Conservation (phyloP, 2,888 invertebrate genomes). For the Dynastes hyllus region DNA sequence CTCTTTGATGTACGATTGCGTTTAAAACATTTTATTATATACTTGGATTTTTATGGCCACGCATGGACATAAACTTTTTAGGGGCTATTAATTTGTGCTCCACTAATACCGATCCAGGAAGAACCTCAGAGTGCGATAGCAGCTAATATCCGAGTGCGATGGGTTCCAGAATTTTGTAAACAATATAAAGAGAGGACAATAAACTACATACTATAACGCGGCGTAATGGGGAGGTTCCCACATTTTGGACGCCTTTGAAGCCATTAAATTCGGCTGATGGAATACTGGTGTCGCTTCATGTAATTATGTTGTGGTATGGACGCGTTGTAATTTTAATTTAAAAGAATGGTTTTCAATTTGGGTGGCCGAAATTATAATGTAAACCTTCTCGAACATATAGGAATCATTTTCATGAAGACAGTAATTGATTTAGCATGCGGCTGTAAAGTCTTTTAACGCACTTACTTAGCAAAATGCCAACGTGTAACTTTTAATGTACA, state of each 20-base stretch:
- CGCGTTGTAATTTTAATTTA: constrained; percentile 3
- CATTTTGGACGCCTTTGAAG: constrained; percentile 12
- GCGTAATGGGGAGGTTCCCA: background rate
- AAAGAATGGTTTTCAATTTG: no score
- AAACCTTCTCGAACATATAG: no score
- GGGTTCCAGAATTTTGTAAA: constrained; percentile 40
- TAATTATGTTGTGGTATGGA: background rate
- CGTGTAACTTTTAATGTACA: no score
- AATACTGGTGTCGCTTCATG: background rate
- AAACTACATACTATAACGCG: constrained; percentile 15
- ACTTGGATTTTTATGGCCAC: constrained; percentile 51
- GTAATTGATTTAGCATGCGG: no score
- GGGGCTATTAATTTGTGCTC: constrained; percentile 52
- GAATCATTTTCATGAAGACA: no score
- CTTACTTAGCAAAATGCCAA: no score
- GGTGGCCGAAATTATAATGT: no score
- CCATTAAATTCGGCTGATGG: constrained; percentile 9
- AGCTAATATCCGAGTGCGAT: constrained; percentile 30
- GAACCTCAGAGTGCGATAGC: constrained; percentile 3
- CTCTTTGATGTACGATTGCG: constrained; percentile 53
- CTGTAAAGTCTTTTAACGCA: no score
- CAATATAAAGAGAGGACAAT: constrained; percentile 27
- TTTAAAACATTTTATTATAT: constrained; percentile 53
- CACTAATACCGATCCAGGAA: constrained; percentile 39
- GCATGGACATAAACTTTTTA: constrained; percentile 52